Evolutionary conservation across 2,113 vertebrate species (phyloP).

Genomic region (Anser brachyrhynchus): DNA sequence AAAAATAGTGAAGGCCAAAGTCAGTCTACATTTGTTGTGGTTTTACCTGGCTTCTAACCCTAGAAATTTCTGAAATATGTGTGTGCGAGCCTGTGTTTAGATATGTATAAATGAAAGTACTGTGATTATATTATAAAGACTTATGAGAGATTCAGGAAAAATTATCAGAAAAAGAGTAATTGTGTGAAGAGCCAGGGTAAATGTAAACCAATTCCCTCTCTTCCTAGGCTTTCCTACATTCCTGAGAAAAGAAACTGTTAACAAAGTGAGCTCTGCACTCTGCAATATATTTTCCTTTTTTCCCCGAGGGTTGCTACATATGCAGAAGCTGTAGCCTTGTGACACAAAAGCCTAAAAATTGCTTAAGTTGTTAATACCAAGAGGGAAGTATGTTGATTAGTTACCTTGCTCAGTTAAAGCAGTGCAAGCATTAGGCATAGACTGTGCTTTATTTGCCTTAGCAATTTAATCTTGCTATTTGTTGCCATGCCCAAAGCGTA

Average conservation of each 20-base stretch:
- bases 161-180: neutral
- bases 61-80: neutral
- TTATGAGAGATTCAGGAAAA: neutral
- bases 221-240: neutral
- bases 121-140: neutral
- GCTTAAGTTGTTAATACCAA: neutral
- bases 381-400: neutral
- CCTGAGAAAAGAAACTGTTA: neutral
- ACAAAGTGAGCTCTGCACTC: neutral
- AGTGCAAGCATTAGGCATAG: neutral
- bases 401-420: neutral
- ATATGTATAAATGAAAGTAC: neutral
- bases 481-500: neutral
- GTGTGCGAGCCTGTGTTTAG: neutral
- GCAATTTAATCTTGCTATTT: neutral
- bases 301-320: neutral
- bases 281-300: neutral
- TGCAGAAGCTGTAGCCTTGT: neutral
- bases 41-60: neutral
- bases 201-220: neutral
- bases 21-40: neutral
- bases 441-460: neutral
- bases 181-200: neutral
- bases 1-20: neutral
- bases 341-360: neutral